A percentile compares a stretch with the other conserved stretches of the same genome.
Evolutionary conservation across 1,140 invertebrate genomes (phyloP).

Genomic region (Diabrotica undecimpunctata): DNA sequence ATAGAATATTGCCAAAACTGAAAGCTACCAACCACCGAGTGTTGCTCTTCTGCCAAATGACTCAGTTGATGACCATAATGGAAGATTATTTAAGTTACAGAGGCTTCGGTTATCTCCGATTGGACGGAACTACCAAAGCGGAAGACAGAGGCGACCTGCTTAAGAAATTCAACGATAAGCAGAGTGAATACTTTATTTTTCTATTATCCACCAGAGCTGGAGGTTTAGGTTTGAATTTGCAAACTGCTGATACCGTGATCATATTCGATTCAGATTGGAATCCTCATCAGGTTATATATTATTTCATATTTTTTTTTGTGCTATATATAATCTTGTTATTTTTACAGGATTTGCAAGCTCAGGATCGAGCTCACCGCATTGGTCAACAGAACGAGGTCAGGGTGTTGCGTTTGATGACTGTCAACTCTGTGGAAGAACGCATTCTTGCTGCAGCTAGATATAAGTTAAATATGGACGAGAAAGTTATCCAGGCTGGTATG

Average conservation of each 20-base stretch:
- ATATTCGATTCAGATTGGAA: constrained; percentile 99
- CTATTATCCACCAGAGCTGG: constrained; percentile 94
- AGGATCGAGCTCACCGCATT: constrained; percentile 98
- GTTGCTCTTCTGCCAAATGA: constrained; percentile 99
- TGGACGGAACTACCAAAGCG: constrained; percentile 96
- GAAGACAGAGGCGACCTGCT: constrained; percentile 94
- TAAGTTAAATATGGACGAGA: constrained; percentile 98
- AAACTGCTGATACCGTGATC: constrained; percentile 97
- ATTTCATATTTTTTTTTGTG: neutral
- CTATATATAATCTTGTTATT: neutral
- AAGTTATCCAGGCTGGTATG: constrained; percentile 99
- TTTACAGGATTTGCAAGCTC: constrained; percentile 89
- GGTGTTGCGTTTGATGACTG: constrained; percentile 95
- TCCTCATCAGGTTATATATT: constrained; percentile 79
- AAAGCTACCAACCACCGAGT: constrained; percentile 88
- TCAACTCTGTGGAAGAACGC: constrained; percentile 97
- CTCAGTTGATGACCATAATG: constrained; percentile 98
- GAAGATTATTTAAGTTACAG: constrained; percentile 94
- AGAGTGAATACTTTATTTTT: constrained; percentile 93
- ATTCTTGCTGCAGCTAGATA: constrained; percentile 91
- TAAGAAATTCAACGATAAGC: constrained; percentile 86
- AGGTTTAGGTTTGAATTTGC: constrained; percentile 95
- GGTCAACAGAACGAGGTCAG: constrained; percentile 97
- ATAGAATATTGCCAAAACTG: constrained; percentile 95
- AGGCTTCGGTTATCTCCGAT: constrained; percentile 66